phyloP scores from a whole-genome alignment of 2,113 vertebrate species.

The Macaca fascicularis region T2T-MFA8v1.1 NC_088376.1:148843001-148843500 shows the following conservation, averaged over 20 bases:
- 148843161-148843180: not conserved
- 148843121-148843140: slow-evolving; percentile 52
- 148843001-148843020: not conserved
- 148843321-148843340: too few relatives aligned
- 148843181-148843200: not conserved
- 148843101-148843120: slow-evolving; percentile 63
- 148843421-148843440: too few relatives aligned
- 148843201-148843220: not conserved
- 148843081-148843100: slow-evolving; percentile 41
- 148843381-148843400: too few relatives aligned
- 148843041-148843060: not conserved
- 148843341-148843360: not conserved
- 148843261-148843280: not conserved
- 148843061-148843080: slow-evolving; percentile 46
- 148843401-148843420: too few relatives aligned
- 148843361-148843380: too few relatives aligned
- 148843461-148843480: too few relatives aligned
- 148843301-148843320: not conserved
- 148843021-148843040: not conserved
- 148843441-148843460: too few relatives aligned
- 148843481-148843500: too few relatives aligned
- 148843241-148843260: not conserved
- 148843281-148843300: not conserved
- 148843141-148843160: slow-evolving; percentile 62
- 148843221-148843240: not conserved